A percentile compares a stretch with the other conserved stretches of the same genome.
Evolutionary conservation across 2,113 vertebrate genomes (phyloP).

Genomic region (Tympanuchus pallidicinctus): DNA sequence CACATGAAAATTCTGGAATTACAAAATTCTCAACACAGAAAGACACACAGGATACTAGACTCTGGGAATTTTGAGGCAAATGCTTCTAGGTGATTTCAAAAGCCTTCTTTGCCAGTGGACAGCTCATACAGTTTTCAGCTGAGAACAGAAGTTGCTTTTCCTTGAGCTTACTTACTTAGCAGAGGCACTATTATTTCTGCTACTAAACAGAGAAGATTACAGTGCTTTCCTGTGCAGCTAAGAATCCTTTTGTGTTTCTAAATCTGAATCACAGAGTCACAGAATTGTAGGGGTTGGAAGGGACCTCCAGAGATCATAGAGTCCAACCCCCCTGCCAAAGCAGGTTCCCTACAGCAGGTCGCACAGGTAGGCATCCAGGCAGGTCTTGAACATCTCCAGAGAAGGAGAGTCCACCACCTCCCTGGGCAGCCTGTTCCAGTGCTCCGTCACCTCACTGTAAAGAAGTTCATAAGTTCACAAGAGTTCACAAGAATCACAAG

Average conservation of each 20-base stretch:
- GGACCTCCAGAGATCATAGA: no score
- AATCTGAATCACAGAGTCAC: not conserved
- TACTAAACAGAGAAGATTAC: not conserved
- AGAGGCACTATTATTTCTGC: not conserved
- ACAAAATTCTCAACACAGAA: not conserved
- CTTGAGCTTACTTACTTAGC: not conserved
- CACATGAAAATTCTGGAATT: not conserved
- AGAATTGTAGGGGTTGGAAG: no score
- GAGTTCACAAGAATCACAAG: no score
- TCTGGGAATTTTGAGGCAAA: not conserved
- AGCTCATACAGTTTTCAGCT: not conserved
- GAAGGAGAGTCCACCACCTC: no score
- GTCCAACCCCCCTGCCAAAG: no score
- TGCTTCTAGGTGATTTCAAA: not conserved
- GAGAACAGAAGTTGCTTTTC: not conserved
- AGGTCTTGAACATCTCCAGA: no score
- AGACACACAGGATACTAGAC: not conserved
- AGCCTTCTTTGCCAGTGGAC: not conserved
- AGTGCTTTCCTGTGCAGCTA: not conserved
- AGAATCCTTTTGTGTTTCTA: not conserved
- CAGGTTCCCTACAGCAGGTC: no score
- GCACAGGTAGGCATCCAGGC: no score
- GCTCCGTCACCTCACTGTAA: no score
- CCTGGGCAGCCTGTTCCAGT: no score
- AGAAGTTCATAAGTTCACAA: no score